A percentile compares a stretch with the other conserved stretches of the same genome.
Conservation (phyloP, 2,888 invertebrate species). For the Xestia sexstrigata region DNA sequence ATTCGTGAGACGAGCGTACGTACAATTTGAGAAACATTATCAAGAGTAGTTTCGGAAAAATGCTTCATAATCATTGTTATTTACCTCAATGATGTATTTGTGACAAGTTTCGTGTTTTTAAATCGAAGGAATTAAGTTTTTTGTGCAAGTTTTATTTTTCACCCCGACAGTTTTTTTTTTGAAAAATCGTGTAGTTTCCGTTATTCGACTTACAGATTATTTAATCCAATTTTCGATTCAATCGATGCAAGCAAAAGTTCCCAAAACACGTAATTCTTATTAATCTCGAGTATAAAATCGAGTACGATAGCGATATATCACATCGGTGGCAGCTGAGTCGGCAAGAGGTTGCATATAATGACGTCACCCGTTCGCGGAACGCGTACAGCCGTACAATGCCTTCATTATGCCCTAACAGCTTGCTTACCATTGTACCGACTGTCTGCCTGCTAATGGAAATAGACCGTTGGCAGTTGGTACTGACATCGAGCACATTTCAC, state of each 20-base stretch:
- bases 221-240: neutral
- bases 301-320: slow-evolving; percentile 79
- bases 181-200: neutral
- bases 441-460: slow-evolving; percentile 82
- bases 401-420: slow-evolving; percentile 86
- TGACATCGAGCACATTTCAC: slow-evolving; percentile 59
- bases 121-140: neutral
- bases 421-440: slow-evolving; percentile 84
- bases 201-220: neutral
- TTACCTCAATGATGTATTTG: neutral
- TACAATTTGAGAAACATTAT: slow-evolving; percentile 84
- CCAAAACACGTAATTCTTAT: neutral
- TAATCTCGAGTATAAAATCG: slow-evolving; percentile 70
- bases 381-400: slow-evolving; percentile 86
- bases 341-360: slow-evolving; percentile 83
- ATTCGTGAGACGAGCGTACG: slow-evolving; percentile 71
- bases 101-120: neutral
- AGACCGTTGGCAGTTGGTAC: slow-evolving; percentile 68
- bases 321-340: slow-evolving; percentile 73
- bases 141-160: neutral
- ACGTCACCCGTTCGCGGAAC: slow-evolving; percentile 79
- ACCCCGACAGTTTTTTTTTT: neutral
- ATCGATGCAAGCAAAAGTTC: neutral
- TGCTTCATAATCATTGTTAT: neutral
- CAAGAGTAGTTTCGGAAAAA: neutral